Conservation (phyloP, 2,888 invertebrate genomes). For the Acleris cristana region DNA sequence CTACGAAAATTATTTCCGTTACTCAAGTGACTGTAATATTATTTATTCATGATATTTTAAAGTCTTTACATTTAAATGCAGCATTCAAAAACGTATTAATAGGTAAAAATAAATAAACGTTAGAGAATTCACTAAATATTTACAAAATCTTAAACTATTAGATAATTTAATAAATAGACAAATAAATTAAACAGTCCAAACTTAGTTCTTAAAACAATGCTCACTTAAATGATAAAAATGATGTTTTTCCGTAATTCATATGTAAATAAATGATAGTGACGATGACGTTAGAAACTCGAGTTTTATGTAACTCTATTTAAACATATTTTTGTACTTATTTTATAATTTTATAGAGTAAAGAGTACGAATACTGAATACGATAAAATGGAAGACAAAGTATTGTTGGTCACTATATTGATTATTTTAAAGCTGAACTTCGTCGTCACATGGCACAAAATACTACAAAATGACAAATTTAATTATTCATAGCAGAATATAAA, state of each 20-base stretch:
- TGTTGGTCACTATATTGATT: slow-evolving; percentile 39
- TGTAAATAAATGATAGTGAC: slow-evolving; percentile 36
- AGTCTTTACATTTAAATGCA: slow-evolving; percentile 37
- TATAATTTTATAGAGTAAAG: slow-evolving; percentile 37
- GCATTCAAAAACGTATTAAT: slow-evolving; percentile 15
- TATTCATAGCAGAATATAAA: too few relatives aligned
- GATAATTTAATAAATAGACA: slow-evolving; percentile 67
- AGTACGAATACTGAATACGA: slow-evolving; percentile 45
- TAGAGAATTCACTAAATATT: slow-evolving; percentile 70
- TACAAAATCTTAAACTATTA: slow-evolving; percentile 69
- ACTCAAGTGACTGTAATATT: too few relatives aligned
- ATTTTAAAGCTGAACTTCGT: not conserved
- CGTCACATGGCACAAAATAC: slow-evolving; percentile 1
- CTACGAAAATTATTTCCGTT: too few relatives aligned
- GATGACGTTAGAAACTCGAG: not conserved
- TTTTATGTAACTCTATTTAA: not conserved
- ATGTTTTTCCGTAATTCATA: slow-evolving; percentile 40
- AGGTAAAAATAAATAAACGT: slow-evolving; percentile 33
- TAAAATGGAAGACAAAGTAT: slow-evolving; percentile 50
- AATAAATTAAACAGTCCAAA: slow-evolving; percentile 75
- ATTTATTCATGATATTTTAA: not conserved
- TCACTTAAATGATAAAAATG: slow-evolving; percentile 45
- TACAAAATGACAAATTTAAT: too few relatives aligned
- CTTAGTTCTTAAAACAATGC: slow-evolving; percentile 49
- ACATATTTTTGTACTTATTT: slow-evolving; percentile 51